A percentile compares a stretch with the other conserved stretches of the same genome.
Evolutionary conservation across 2,888 invertebrate genomes (phyloP).

Genomic region (Macropis europaea): DNA sequence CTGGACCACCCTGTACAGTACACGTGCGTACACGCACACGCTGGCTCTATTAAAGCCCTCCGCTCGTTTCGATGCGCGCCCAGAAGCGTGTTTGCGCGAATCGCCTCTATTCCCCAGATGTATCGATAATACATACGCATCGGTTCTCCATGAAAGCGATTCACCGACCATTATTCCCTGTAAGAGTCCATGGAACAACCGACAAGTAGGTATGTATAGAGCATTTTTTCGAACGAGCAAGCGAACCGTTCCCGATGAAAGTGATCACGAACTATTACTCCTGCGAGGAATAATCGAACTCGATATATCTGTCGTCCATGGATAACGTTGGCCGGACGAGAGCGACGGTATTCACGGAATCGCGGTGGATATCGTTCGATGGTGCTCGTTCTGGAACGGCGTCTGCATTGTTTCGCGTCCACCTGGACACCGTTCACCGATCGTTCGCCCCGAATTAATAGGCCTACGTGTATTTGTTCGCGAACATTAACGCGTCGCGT

Average conservation of each 20-base stretch:
- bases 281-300: not conserved
- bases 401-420: too few relatives aligned
- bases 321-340: not conserved
- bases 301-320: not conserved
- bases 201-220: not conserved
- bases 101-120: slow-evolving; percentile 45
- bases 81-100: slow-evolving; percentile 56
- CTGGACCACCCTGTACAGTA: not conserved
- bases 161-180: slow-evolving; percentile 25
- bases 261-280: slow-evolving; percentile 14
- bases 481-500: not conserved
- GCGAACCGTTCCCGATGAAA: not conserved
- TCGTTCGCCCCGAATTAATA: not conserved
- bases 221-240: not conserved
- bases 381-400: too few relatives aligned
- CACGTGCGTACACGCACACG: slow-evolving; percentile 20
- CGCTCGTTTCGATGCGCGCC: slow-evolving; percentile 43
- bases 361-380: not conserved
- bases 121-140: slow-evolving; percentile 58
- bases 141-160: slow-evolving; percentile 25
- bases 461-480: not conserved
- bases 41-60: slow-evolving; percentile 59
- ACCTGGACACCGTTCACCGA: too few relatives aligned
- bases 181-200: not conserved
- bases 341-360: not conserved